Conservation (phyloP, 2,888 invertebrate genomes). For the Dioctria linearis region DNA sequence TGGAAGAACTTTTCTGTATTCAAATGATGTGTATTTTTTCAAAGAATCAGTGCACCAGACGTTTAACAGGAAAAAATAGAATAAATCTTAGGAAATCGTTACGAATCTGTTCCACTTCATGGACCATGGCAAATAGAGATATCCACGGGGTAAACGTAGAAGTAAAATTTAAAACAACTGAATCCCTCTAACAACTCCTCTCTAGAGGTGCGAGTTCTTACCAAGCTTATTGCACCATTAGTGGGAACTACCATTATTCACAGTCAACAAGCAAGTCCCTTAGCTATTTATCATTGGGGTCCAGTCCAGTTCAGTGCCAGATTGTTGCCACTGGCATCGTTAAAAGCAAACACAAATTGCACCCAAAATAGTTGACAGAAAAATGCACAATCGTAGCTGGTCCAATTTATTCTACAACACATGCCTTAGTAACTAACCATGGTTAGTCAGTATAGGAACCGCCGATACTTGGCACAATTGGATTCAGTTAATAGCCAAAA, state of each 20-base stretch:
- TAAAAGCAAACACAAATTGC: not conserved
- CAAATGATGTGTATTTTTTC: too few species aligned
- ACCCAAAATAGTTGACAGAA: not conserved
- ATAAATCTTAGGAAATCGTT: too few species aligned
- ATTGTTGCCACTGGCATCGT: too few species aligned
- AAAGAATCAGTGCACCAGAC: too few species aligned
- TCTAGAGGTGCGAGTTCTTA: not conserved
- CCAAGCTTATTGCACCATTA: conserved; percentile 1
- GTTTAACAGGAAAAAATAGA: too few species aligned
- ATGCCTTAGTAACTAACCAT: too few species aligned
- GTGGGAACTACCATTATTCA: not conserved
- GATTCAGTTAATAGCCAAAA: conserved; percentile 13
- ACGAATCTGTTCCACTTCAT: not conserved
- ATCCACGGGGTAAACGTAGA: not conserved
- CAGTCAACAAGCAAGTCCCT: not conserved
- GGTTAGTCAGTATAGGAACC: not conserved
- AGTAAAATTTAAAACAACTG: not conserved
- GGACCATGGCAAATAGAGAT: not conserved
- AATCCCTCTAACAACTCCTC: not conserved
- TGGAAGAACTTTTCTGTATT: too few species aligned
- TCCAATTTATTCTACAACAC: not conserved
- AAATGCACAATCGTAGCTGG: not conserved
- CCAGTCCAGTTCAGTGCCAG: not conserved
- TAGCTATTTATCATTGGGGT: not conserved
- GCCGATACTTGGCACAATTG: not conserved